A percentile compares a stretch with the other conserved stretches of the same genome.
Evolutionary conservation across 2,113 vertebrate species (phyloP).

Genomic region (Phyllostomus hastatus): DNA sequence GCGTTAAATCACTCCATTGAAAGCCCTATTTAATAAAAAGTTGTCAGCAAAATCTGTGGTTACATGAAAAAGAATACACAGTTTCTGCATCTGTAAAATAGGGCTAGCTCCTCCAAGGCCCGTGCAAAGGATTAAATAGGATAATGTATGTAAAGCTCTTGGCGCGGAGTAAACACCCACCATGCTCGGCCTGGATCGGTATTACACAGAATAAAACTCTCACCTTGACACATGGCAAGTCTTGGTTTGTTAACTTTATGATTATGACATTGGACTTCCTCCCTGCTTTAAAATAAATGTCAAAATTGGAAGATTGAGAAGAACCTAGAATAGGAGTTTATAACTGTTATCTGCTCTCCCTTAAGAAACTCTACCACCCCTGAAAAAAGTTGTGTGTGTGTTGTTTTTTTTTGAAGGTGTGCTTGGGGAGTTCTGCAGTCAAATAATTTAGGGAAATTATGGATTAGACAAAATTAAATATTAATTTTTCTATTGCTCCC

Average conservation of each 20-base stretch:
- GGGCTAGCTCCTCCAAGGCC: neutral
- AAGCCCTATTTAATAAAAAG: constrained; percentile 49
- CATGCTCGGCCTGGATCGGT: neutral
- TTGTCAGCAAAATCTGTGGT: constrained; percentile 46
- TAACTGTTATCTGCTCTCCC: neutral
- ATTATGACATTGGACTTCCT: neutral
- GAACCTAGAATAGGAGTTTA: neutral
- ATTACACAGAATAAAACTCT: neutral
- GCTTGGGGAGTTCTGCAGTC: neutral
- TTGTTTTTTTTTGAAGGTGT: neutral
- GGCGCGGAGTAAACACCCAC: neutral
- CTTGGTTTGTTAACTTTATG: neutral
- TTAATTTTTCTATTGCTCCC: neutral
- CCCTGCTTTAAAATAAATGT: neutral
- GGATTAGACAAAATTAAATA: neutral
- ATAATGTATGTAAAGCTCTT: constrained; percentile 11
- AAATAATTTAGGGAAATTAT: neutral
- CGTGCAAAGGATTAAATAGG: neutral
- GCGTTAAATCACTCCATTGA: constrained; percentile 9
- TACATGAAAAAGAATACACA: neutral
- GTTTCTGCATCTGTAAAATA: constrained; percentile 11
- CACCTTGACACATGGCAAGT: constrained; percentile 23
- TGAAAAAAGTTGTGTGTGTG: neutral
- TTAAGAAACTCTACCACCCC: neutral
- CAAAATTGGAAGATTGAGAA: neutral